A percentile compares a stretch with the other conserved stretches of the same genome.
Conservation (phyloP, 2,888 invertebrate species). For the Spodoptera littoralis region DNA sequence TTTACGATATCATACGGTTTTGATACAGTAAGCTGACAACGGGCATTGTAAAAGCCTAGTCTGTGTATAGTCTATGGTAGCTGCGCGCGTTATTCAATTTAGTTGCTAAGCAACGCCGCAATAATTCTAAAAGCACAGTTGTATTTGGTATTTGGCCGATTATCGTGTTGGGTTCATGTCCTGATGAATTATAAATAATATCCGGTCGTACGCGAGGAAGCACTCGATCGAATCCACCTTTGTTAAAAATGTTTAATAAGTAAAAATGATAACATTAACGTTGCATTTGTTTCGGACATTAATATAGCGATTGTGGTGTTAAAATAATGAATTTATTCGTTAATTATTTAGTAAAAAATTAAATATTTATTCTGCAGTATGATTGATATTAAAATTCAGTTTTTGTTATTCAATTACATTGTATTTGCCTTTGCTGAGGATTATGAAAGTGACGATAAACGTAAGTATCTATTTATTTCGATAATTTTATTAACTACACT, state of each 20-base stretch:
- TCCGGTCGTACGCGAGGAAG: slow-evolving; percentile 15
- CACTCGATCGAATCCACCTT: slow-evolving; percentile 5
- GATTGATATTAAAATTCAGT: slow-evolving; percentile 58
- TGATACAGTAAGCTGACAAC: neutral
- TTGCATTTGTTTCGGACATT: slow-evolving; percentile 3
- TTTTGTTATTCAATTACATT: slow-evolving; percentile 62
- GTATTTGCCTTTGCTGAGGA: slow-evolving; percentile 65
- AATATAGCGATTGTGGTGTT: slow-evolving; percentile 8
- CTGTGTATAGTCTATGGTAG: slow-evolving; percentile 53
- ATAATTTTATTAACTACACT: no score
- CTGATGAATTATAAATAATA: slow-evolving; percentile 41
- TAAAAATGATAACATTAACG: slow-evolving; percentile 8
- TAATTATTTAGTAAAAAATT: slow-evolving; percentile 29
- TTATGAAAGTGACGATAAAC: slow-evolving; percentile 74
- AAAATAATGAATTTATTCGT: slow-evolving; percentile 31
- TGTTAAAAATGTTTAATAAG: neutral
- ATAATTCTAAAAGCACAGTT: slow-evolving; percentile 69
- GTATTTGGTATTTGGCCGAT: slow-evolving; percentile 68
- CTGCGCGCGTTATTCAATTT: slow-evolving; percentile 82
- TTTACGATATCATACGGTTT: no score
- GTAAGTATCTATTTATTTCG: slow-evolving; percentile 62
- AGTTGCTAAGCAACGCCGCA: slow-evolving; percentile 81
- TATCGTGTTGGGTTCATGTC: slow-evolving; percentile 48
- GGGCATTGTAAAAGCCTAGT: slow-evolving; percentile 1
- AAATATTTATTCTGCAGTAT: slow-evolving; percentile 53